Conservation (phyloP, 2,113 vertebrate species). For the Ramphastos sulfuratus region DNA sequence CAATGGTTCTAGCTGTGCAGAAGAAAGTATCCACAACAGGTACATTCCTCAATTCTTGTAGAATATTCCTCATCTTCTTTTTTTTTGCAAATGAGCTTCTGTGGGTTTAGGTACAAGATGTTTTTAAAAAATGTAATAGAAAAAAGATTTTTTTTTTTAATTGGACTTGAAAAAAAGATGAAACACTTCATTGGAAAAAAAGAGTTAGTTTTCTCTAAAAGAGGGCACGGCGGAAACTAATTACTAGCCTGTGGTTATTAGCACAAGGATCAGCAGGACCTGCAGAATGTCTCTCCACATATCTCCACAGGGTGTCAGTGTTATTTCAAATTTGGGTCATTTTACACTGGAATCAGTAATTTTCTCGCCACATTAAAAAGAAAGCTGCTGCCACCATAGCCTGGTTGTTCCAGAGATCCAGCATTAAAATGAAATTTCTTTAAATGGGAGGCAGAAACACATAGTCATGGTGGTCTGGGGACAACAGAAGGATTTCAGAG, state of each 20-base stretch:
- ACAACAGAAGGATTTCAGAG: background rate
- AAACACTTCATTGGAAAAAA: background rate
- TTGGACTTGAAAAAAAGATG: background rate
- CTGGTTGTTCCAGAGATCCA: background rate
- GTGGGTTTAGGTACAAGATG: background rate
- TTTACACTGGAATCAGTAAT: background rate
- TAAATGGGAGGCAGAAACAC: background rate
- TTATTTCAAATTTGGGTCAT: constrained; percentile 58
- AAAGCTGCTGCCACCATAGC: background rate
- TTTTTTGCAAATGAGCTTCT: background rate
- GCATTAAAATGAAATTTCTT: background rate
- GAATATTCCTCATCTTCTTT: background rate
- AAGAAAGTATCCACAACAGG: background rate
- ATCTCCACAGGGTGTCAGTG: constrained; percentile 74
- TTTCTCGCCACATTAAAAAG: background rate
- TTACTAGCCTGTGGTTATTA: background rate
- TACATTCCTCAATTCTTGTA: background rate
- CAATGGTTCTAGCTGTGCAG: background rate
- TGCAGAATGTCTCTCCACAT: background rate
- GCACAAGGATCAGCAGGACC: background rate
- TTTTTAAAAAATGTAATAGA: background rate
- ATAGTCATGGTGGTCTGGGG: background rate
- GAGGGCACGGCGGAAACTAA: background rate
- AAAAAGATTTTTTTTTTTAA: background rate
- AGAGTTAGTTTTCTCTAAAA: background rate